phyloP scores from a whole-genome alignment of 2,888 invertebrate species.

The Cataglyphis livida region DNA sequence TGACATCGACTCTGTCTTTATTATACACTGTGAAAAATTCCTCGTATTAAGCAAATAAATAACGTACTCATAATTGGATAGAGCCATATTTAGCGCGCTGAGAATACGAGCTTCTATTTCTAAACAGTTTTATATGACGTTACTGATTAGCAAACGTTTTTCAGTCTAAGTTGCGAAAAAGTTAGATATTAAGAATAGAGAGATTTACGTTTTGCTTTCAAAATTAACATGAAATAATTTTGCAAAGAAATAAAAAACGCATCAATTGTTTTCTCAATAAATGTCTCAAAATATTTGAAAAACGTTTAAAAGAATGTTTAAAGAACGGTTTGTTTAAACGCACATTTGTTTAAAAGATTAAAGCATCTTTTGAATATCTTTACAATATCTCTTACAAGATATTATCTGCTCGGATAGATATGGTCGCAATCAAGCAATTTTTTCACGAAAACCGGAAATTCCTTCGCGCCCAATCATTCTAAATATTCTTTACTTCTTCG shows the following conservation, averaged over 20 bases:
- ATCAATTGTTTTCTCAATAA: background rate
- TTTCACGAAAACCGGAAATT: conserved; percentile 5
- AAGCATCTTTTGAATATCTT: background rate
- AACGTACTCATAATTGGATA: background rate
- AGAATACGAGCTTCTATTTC: conserved; percentile 17
- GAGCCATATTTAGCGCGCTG: background rate
- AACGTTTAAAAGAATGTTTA: background rate
- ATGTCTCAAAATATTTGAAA: conserved; percentile 8
- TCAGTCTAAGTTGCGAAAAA: conserved; percentile 44
- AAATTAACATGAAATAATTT: conserved; percentile 21
- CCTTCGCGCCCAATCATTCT: background rate
- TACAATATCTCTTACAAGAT: background rate
- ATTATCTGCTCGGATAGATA: background rate
- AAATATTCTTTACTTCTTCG: conserved; percentile 36
- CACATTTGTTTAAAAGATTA: background rate
- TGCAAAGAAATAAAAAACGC: conserved; percentile 9
- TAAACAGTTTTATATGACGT: conserved; percentile 17
- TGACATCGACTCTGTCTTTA: background rate
- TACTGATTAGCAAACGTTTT: conserved; percentile 39
- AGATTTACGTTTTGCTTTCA: conserved; percentile 5
- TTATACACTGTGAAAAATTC: background rate
- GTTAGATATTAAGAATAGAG: conserved; percentile 16
- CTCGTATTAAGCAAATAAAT: background rate
- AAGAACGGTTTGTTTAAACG: background rate
- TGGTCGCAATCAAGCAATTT: background rate